phyloP scores from a whole-genome alignment of 2,888 invertebrate species.

The Allacma fusca region DNA sequence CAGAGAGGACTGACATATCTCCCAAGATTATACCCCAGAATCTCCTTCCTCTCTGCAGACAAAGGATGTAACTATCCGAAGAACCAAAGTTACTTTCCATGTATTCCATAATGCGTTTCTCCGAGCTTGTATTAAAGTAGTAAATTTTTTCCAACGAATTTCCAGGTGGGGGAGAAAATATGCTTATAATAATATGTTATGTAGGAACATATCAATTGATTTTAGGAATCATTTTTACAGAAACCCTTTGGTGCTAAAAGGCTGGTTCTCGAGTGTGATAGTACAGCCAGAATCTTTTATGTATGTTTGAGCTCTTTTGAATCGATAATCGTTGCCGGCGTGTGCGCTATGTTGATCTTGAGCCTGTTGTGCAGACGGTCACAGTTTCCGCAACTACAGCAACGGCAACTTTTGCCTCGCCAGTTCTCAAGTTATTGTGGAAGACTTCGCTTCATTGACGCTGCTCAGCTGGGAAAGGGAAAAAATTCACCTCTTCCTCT shows the following conservation, averaged over 20 bases:
- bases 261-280: constrained; percentile 1
- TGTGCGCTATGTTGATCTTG: constrained; percentile 43
- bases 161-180: not conserved
- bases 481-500: constrained; percentile 30
- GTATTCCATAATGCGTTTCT: not conserved
- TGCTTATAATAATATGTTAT: constrained; percentile 1
- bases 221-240: constrained; percentile 8
- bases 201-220: constrained; percentile 21
- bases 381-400: constrained; percentile 42
- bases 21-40: not conserved
- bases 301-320: constrained; percentile 27
- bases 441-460: constrained; percentile 24
- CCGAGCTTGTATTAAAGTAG: not conserved
- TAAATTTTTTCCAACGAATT: not conserved
- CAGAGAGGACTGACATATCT: not conserved
- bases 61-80: not conserved
- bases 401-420: constrained; percentile 25
- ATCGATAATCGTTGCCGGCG: constrained; percentile 44
- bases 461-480: constrained; percentile 8
- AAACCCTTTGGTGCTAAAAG: constrained; percentile 21
- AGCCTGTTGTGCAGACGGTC: constrained; percentile 36
- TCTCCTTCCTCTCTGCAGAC: not conserved
- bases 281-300: not conserved
- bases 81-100: constrained; percentile 3
- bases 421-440: constrained; percentile 30